Evolutionary conservation across 2,888 invertebrate species (phyloP).

Genomic region (Xylota sylvarum): DNA sequence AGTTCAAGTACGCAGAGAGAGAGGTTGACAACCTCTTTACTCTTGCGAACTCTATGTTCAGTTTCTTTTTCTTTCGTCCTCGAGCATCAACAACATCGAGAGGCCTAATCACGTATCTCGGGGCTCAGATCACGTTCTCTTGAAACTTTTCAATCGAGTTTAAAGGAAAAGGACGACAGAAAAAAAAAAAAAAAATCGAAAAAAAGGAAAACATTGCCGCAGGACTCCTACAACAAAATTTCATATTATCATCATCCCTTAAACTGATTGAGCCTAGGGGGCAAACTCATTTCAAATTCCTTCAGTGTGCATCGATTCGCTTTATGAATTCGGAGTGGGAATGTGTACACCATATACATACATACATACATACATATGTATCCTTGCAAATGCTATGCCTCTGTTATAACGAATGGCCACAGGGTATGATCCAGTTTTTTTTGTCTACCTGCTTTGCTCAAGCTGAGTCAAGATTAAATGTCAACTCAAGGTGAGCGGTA

Average conservation of each 20-base stretch:
- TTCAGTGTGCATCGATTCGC: slow-evolving; percentile 74
- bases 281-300: slow-evolving; percentile 74
- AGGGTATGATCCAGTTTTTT: slow-evolving; percentile 73
- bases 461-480: slow-evolving; percentile 77
- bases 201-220: slow-evolving; percentile 60
- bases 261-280: slow-evolving; percentile 75
- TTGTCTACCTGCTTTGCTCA: slow-evolving; percentile 43
- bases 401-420: slow-evolving; percentile 60
- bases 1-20: slow-evolving; percentile 52
- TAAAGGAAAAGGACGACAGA: slow-evolving; percentile 62
- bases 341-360: slow-evolving; percentile 43
- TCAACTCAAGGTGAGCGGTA: slow-evolving; percentile 77
- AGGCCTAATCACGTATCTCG: slow-evolving; percentile 79
- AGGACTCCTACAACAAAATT: slow-evolving; percentile 73
- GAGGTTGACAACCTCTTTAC: slow-evolving; percentile 74
- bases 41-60: slow-evolving; percentile 48
- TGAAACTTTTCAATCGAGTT: slow-evolving; percentile 79
- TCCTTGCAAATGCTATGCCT: slow-evolving; percentile 19
- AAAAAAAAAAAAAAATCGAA: slow-evolving; percentile 17
- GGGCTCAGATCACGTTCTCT: slow-evolving; percentile 79
- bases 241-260: slow-evolving; percentile 75
- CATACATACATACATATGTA: slow-evolving; percentile 19
- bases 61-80: slow-evolving; percentile 15
- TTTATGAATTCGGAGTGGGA: slow-evolving; percentile 28
- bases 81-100: slow-evolving; percentile 66